Conservation (phyloP, 2,113 vertebrate genomes). For the Hiodon tergisus region DNA sequence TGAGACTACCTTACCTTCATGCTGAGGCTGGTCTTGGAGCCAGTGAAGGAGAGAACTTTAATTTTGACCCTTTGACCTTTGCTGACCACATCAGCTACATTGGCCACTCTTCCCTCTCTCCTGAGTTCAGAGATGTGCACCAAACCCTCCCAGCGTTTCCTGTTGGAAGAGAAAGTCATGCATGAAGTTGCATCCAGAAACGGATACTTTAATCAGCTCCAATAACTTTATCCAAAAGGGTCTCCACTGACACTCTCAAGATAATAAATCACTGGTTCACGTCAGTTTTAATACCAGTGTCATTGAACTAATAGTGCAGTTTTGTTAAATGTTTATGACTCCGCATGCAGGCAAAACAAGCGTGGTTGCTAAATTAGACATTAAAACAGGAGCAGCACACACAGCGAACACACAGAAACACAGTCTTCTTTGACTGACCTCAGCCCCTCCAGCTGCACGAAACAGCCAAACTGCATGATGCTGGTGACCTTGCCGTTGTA, state of each 20-base stretch:
- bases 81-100: slow-evolving; percentile 93
- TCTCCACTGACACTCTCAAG: background rate
- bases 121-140: slow-evolving; percentile 96
- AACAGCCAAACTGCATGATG: slow-evolving; percentile 98
- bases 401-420: background rate
- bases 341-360: background rate
- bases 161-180: slow-evolving; percentile 32
- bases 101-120: slow-evolving; percentile 89
- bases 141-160: slow-evolving; percentile 96
- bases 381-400: background rate
- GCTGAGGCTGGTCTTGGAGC: slow-evolving; percentile 96
- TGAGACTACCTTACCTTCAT: slow-evolving; percentile 89
- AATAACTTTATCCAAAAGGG: background rate
- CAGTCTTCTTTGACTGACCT: slow-evolving; percentile 62
- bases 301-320: too few species aligned
- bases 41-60: slow-evolving; percentile 95
- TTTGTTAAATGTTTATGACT: background rate
- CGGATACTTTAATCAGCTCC: background rate
- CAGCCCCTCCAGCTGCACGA: slow-evolving; percentile 92
- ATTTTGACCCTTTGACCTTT: slow-evolving; percentile 97
- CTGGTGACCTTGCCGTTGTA: slow-evolving; percentile 97
- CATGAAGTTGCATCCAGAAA: background rate
- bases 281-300: too few species aligned
- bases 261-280: background rate
- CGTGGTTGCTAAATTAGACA: background rate